Evolutionary conservation across 2,113 vertebrate genomes (phyloP).

Genomic region (Melanotaenia duboulayi): DNA sequence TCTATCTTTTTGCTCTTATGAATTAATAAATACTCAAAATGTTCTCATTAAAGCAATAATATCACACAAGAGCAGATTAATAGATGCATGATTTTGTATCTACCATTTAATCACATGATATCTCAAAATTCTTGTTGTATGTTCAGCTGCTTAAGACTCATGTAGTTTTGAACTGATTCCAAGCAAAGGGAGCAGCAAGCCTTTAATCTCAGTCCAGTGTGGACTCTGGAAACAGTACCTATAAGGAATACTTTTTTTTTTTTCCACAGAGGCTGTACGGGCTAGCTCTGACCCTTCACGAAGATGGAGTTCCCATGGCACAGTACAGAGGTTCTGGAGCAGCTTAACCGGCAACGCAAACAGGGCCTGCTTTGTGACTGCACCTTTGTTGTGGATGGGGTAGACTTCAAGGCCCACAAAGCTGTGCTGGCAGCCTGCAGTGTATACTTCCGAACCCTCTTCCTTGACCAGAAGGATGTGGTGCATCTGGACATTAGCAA

Average conservation of each 20-base stretch:
- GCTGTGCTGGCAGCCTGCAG: constrained; percentile 96
- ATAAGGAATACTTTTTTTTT: not conserved
- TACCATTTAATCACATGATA: not conserved
- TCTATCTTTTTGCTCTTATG: too few species aligned
- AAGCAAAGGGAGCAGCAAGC: not conserved
- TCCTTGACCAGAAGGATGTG: constrained; percentile 96
- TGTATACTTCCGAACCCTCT: constrained; percentile 94
- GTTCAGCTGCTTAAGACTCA: too few species aligned
- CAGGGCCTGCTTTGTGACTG: constrained; percentile 96
- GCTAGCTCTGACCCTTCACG: constrained; percentile 32
- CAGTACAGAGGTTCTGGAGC: constrained; percentile 92
- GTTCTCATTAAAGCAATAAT: too few species aligned
- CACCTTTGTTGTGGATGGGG: constrained; percentile 96
- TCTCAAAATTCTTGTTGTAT: not conserved
- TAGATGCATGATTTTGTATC: not conserved
- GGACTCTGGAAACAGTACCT: not conserved
- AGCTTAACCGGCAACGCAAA: constrained; percentile 94
- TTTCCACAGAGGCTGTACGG: not conserved
- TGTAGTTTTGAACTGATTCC: not conserved
- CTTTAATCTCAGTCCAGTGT: too few species aligned
- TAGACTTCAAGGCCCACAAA: constrained; percentile 98
- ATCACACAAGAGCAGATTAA: not conserved
- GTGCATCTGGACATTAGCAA: constrained; percentile 99
- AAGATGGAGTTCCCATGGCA: constrained; percentile 98
- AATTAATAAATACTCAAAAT: too few species aligned